These are phyloP conservation scores for Drosophila ustulata DNA, from an alignment of 2,888 invertebrate genomes.

Conservation along the genomic window DNA sequence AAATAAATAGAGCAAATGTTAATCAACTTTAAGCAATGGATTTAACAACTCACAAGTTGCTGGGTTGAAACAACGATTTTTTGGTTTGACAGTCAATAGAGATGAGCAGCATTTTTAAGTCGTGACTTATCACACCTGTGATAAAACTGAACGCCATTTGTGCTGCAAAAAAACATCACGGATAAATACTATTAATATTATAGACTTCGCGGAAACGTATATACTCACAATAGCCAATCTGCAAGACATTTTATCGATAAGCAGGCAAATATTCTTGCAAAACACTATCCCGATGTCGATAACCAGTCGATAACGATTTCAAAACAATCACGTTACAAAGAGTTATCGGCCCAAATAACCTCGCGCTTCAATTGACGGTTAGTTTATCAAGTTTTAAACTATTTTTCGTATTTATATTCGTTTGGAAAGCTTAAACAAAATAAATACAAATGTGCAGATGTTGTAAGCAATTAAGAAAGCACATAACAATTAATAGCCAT, in stretches of 20 bases:
- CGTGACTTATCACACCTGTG: neutral
- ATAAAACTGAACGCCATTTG: neutral
- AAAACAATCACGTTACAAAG: neutral
- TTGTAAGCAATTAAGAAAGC: constrained; percentile 10
- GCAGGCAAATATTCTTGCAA: neutral
- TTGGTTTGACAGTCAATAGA: neutral
- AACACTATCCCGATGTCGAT: neutral
- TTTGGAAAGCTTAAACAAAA: neutral
- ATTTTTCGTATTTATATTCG: neutral
- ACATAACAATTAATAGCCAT: constrained; percentile 6
- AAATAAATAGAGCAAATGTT: neutral
- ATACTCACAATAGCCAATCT: too few relatives aligned
- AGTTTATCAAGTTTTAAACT: neutral
- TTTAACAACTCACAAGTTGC: neutral
- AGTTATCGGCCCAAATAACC: neutral
- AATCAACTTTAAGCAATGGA: neutral
- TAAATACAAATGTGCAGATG: neutral
- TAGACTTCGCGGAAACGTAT: too few relatives aligned
- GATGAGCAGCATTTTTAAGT: neutral
- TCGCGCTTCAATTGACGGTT: neutral
- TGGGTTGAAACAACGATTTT: neutral
- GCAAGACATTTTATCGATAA: neutral
- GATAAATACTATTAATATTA: too few relatives aligned
- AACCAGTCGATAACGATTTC: neutral
- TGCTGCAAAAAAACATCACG: neutral